Percentiles rank a stretch among this genome's conserved stretches.
These are phyloP conservation scores for Acanthiza pusilla DNA, from an alignment of 2,797 vertebrate species.

Conservation along the genomic window DNA sequence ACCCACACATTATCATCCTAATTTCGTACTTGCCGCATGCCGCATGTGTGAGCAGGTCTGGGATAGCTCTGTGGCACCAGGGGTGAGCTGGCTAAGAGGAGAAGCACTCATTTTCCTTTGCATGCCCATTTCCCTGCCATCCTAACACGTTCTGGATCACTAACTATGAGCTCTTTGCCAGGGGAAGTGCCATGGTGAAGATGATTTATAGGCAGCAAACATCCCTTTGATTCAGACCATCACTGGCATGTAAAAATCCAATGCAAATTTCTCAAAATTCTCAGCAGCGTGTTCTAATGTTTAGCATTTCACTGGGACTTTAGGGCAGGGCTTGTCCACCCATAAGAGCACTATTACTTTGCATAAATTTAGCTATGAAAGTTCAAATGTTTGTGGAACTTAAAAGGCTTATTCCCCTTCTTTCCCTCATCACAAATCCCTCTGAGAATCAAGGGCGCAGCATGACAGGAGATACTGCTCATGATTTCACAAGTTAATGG, in stretches of 20 bases:
- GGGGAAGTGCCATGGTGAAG: neutral
- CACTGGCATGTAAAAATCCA: rapidly evolving
- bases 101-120: neutral
- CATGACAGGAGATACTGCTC: neutral
- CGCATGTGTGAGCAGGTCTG: neutral
- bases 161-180: neutral
- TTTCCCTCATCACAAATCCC: neutral
- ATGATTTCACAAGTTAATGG: neutral
- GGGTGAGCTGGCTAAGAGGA: neutral
- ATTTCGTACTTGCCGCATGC: neutral
- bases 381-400: neutral
- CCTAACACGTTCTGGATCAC: neutral
- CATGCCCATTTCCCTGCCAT: neutral
- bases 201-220: neutral
- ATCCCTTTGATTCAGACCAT: neutral
- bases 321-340: neutral
- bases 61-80: neutral
- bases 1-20: neutral
- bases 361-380: neutral
- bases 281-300: neutral
- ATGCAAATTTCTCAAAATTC: neutral
- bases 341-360: neutral
- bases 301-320: neutral
- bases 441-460: neutral
- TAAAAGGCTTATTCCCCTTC: neutral